Evolutionary conservation across 2,113 vertebrate genomes (phyloP), one percentile per base, ranked within the genome.

Genomic region (Campylomormyrus tamandua): DNA sequence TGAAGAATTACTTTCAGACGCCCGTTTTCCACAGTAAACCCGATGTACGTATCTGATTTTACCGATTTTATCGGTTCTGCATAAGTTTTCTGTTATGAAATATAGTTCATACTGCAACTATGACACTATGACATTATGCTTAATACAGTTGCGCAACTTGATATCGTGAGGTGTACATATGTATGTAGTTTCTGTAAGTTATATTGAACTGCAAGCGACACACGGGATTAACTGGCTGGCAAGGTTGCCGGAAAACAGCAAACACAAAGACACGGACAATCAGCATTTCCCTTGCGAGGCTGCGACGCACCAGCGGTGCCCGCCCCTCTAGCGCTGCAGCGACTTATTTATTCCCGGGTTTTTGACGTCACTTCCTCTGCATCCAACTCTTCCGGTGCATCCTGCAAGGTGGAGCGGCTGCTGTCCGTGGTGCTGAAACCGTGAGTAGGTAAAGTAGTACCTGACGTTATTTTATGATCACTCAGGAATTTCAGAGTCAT

Each of bases 401-500:
- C 42, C 50, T 87, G 27, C 21, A 77, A 53, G 21, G 83, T 50
- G 89, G 80, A 74, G 31, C n/a, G 66, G 66, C 49, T 77, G 89
- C 89, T 90, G 89, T 87, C 89, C 89, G 83, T 35, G 89, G 89
- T 90, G 84, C 89, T 90, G 89, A 90, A 90, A 53, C 13, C 58
- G 27, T 74, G 49, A 80, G 85, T 87, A 87, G 49, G 58, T 52
- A 27, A 49, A 46, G 77, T 89, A 24, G 42, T 70, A n/a, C 45
- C 21, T 46, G 45, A 21, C 56, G 27, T 24, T 84, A 84, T 84
- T 48, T 70, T 62, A 31, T 8, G 27, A 6, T 87, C 49, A 31
- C 48, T 35, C n/a, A 13, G 27, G 50, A 5, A 87, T 35, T 50
- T 87, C 24, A 87, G 5, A 86, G 27, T n/a, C 85, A 50, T 52